A percentile compares a stretch with the other conserved stretches of the same genome.
phyloP scores from a whole-genome alignment of 2,113 vertebrate species.

The Corapipo altera region DNA sequence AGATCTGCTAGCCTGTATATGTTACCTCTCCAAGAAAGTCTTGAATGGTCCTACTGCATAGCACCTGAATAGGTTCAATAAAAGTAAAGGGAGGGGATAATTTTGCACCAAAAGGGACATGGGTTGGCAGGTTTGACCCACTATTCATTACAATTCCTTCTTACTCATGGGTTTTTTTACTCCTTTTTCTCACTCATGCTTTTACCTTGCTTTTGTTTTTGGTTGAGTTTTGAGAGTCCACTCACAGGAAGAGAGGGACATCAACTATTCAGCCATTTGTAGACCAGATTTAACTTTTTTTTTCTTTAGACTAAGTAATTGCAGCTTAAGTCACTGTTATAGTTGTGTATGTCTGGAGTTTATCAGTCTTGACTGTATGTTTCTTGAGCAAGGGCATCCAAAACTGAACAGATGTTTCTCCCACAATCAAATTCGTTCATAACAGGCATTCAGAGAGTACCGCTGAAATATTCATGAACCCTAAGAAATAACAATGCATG shows the following conservation, averaged over 20 bases:
- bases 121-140: background rate
- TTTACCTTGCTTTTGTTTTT: background rate
- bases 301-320: background rate
- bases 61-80: background rate
- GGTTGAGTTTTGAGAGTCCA: background rate
- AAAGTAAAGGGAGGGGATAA: background rate
- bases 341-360: background rate
- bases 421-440: background rate
- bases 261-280: background rate
- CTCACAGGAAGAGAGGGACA: background rate
- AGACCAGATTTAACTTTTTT: background rate
- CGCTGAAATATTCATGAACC: slow-evolving; percentile 48
- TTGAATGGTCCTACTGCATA: background rate
- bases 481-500: slow-evolving; percentile 11
- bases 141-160: background rate
- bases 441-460: slow-evolving; percentile 13
- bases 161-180: background rate
- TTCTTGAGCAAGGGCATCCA: slow-evolving; percentile 13
- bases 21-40: background rate
- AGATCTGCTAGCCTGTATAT: background rate
- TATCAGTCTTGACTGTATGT: background rate
- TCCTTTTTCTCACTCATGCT: background rate
- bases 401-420: slow-evolving; percentile 44
- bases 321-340: background rate
- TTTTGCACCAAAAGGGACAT: background rate